These are phyloP conservation scores for Drosophila infuscata DNA, from an alignment of 2,888 invertebrate species.

Conservation along the genomic window DNA sequence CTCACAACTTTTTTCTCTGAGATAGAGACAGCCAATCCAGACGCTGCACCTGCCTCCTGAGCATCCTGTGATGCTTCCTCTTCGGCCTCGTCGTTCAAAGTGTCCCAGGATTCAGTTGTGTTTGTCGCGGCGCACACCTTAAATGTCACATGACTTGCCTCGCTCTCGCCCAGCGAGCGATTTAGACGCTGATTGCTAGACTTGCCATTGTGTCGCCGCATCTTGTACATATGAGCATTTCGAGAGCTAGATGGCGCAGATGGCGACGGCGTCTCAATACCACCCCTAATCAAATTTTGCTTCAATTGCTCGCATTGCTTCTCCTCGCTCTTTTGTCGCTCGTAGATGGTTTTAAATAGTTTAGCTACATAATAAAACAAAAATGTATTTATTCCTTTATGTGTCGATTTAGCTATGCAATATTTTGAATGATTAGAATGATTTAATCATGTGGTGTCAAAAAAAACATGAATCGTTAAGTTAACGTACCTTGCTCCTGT, in stretches of 20 bases:
- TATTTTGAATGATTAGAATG: neutral
- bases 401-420: neutral
- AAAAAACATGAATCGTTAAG: neutral
- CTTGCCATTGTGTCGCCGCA: slow-evolving; percentile 31
- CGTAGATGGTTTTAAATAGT: slow-evolving; percentile 45
- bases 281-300: neutral
- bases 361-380: slow-evolving; percentile 37
- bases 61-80: slow-evolving; percentile 41
- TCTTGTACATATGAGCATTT: slow-evolving; percentile 25
- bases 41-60: slow-evolving; percentile 1
- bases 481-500: slow-evolving; percentile 87
- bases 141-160: slow-evolving; percentile 19
- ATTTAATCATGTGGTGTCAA: neutral
- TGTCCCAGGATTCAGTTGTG: slow-evolving; percentile 66
- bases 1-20: neutral
- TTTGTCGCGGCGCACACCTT: slow-evolving; percentile 23
- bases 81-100: slow-evolving; percentile 79
- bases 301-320: slow-evolving; percentile 16
- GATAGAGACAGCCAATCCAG: slow-evolving; percentile 3
- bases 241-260: slow-evolving; percentile 55
- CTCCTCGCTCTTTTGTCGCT: slow-evolving; percentile 50
- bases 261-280: slow-evolving; percentile 33
- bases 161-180: slow-evolving; percentile 37
- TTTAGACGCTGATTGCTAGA: slow-evolving; percentile 30
- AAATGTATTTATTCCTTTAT: neutral